Evolutionary conservation across 2,888 invertebrate species (phyloP), one percentile per base, ranked within the genome.

Genomic region (Andrena dorsata): DNA sequence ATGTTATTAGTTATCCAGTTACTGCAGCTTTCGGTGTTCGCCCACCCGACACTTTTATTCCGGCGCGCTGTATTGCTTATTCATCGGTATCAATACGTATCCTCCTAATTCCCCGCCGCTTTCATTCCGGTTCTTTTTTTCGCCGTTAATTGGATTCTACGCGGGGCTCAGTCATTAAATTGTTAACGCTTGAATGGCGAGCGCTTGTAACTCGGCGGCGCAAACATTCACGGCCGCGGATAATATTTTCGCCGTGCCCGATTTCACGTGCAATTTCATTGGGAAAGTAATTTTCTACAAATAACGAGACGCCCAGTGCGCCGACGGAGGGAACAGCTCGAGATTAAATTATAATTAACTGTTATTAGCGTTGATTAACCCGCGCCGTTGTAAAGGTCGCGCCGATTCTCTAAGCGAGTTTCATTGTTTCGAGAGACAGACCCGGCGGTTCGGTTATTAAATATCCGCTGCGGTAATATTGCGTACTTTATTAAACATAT

Each of bases 241-340:
- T 26, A 32, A 47, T 26, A 65, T 76, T 53, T 47, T 2, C 23
- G 32, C 23, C 10, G 20, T 1, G 16, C 28, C n/a, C 35, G 6
- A 74, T 74, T 74, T 71, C 60, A n/a, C 23, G 5, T 16, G 20
- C 30, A 30, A 78, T 78, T 76, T 66, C 23, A 32, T 20, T n/a
- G 16, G 16, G 3, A 10, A 49, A 35, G 20, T n/a, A 64, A 20
- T 60, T 16, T 13, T 26, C 20, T 10, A 23, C 10, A 32, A 16
- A n/a, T 16, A 49, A 47, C 20, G n/a, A 16, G 4, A 16, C 16
- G 41, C 13, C 13, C 2, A 7, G n/a, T 7, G 61, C 35, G 47
- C 68, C 47, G 30, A 2, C 26, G 60, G 28, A 51, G 49, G n/a
- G 5, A 49, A n/a, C 20, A 23, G 49, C 47, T 61, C 35, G 53